Percentiles rank a stretch among this genome's conserved stretches.
Evolutionary conservation across 2,113 vertebrate genomes (phyloP).

Genomic region (Ceyx cyanopectus): DNA sequence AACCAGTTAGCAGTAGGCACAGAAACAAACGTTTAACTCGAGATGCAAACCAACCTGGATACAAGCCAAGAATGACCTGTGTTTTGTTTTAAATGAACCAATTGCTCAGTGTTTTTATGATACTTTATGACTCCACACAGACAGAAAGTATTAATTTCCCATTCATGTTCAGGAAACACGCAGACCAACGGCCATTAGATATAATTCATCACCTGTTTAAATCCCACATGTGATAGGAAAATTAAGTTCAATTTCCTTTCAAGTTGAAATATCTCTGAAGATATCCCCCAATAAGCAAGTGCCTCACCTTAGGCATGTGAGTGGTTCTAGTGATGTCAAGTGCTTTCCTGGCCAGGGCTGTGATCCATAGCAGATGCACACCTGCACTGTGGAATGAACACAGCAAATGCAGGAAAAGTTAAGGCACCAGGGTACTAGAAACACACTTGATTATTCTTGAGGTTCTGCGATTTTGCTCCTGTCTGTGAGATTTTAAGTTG

Average conservation of each 20-base stretch:
- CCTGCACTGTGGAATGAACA: slow-evolving; percentile 27
- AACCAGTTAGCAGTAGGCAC: neutral
- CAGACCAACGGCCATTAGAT: neutral
- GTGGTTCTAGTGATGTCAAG: slow-evolving; percentile 51
- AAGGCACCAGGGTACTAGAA: slow-evolving; percentile 42
- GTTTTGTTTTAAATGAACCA: neutral
- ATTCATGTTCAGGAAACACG: neutral
- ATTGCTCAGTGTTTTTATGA: neutral
- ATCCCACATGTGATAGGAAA: slow-evolving; percentile 18
- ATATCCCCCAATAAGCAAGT: neutral
- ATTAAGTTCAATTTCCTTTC: slow-evolving; percentile 45
- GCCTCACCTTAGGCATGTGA: neutral
- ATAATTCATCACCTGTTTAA: slow-evolving; percentile 40
- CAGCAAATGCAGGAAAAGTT: neutral
- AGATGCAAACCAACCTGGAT: neutral
- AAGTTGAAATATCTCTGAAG: slow-evolving; percentile 21
- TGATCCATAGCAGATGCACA: slow-evolving; percentile 57
- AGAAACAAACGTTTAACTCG: neutral
- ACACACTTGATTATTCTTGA: slow-evolving; percentile 16
- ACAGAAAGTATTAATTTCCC: slow-evolving; percentile 30
- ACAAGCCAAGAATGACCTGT: neutral
- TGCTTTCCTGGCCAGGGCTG: slow-evolving; percentile 35
- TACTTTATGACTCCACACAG: neutral
- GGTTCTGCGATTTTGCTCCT: slow-evolving; percentile 19
- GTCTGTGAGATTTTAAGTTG: neutral